These are phyloP conservation scores for Euthynnus affinis DNA, from an alignment of 2,797 vertebrate species.

Conservation along the genomic window DNA sequence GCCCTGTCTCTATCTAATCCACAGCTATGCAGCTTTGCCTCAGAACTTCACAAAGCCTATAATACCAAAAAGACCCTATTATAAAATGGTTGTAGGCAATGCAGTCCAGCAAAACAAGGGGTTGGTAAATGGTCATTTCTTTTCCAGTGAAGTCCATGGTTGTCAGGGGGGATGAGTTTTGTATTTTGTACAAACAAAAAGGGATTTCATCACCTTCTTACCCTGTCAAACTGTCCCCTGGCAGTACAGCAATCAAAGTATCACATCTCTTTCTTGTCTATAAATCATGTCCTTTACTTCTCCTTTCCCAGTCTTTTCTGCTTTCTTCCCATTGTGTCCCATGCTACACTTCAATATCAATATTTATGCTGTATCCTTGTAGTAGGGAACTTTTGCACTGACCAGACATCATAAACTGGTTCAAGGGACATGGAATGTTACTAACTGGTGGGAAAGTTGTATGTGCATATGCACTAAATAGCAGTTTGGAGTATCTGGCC, in stretches of 20 bases:
- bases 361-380: not conserved
- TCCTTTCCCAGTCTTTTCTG: not conserved
- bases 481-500: too few relatives aligned
- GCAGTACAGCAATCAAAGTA: conserved; percentile 5
- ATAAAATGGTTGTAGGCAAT: conserved; percentile 44
- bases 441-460: too few relatives aligned
- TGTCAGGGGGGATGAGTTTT: conserved; percentile 28
- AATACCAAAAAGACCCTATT: conserved; percentile 37
- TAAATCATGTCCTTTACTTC: conserved; percentile 17
- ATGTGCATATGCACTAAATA: too few relatives aligned
- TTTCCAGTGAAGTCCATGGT: conserved; percentile 40
- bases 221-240: conserved; percentile 27
- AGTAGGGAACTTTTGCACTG: not conserved
- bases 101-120: conserved; percentile 37
- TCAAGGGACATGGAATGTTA: too few relatives aligned
- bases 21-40: conserved; percentile 38
- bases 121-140: conserved; percentile 25
- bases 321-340: not conserved
- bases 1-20: conserved; percentile 54
- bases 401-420: not conserved
- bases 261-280: not conserved
- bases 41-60: conserved; percentile 33
- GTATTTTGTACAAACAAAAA: conserved; percentile 24
- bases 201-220: conserved; percentile 29
- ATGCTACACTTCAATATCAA: not conserved